These are phyloP conservation scores for Echinops telfairi DNA, from an alignment of 2,113 vertebrate species.

Conservation along the genomic window DNA sequence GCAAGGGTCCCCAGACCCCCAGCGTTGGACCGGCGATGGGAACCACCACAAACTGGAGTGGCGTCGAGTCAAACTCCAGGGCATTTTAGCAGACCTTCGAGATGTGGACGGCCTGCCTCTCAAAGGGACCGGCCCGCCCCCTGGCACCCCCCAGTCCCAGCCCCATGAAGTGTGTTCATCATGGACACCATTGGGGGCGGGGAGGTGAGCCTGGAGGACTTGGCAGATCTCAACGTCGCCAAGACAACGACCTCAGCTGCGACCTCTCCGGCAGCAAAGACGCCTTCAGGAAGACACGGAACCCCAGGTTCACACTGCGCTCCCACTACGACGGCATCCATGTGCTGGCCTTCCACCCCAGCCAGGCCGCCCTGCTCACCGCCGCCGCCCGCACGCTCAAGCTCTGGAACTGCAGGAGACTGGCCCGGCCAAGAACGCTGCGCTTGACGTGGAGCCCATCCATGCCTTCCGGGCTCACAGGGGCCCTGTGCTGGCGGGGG, in stretches of 20 bases:
- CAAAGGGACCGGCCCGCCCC: conserved; percentile 88
- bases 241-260: conserved; percentile 95
- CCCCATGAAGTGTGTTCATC: conserved; percentile 93
- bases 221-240: conserved; percentile 95
- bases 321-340: conserved; percentile 95
- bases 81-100: conserved; percentile 91
- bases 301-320: conserved; percentile 94
- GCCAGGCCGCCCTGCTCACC: conserved; percentile 91
- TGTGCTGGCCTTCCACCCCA: conserved; percentile 93
- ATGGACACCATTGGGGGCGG: conserved; percentile 93
- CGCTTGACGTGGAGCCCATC: conserved; percentile 94
- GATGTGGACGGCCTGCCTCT: conserved; percentile 88
- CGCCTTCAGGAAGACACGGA: conserved; percentile 95
- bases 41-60: conserved; percentile 90
- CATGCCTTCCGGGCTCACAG: conserved; percentile 96
- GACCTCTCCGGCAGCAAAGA: conserved; percentile 93
- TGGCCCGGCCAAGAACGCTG: conserved; percentile 92
- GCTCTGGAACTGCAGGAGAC: conserved; percentile 97
- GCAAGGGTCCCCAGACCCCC: conserved; percentile 91
- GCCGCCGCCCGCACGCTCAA: conserved; percentile 94
- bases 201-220: conserved; percentile 95
- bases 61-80: conserved; percentile 93
- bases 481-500: conserved; percentile 91
- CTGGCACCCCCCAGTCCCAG: conserved; percentile 89
- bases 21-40: conserved; percentile 89